Conservation (phyloP, 2,888 invertebrate genomes). For the Congeria kusceri region DNA sequence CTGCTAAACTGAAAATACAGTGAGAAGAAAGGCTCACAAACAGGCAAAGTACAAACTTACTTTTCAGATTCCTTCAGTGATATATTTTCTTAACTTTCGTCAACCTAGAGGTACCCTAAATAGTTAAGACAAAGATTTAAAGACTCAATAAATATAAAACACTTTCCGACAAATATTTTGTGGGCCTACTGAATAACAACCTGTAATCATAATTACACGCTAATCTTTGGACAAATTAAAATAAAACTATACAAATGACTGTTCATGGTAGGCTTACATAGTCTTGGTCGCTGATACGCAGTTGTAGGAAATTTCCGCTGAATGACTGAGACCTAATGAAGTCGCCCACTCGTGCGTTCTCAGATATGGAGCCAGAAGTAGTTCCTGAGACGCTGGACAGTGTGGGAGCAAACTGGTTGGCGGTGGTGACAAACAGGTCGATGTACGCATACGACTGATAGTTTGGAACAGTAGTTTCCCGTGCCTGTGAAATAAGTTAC, state of each 20-base stretch:
- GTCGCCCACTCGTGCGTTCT: slow-evolving; percentile 70
- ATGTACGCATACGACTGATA: slow-evolving; percentile 71
- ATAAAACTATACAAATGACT: too few relatives aligned
- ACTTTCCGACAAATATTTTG: too few relatives aligned
- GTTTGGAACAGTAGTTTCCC: slow-evolving; percentile 63
- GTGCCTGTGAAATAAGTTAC: slow-evolving; percentile 59
- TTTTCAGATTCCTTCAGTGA: too few relatives aligned
- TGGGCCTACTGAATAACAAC: too few relatives aligned
- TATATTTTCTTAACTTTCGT: too few relatives aligned
- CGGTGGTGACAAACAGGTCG: slow-evolving; percentile 64
- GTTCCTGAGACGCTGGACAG: slow-evolving; percentile 60
- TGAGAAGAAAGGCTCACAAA: not conserved
- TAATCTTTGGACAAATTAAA: too few relatives aligned
- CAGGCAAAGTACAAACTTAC: too few relatives aligned
- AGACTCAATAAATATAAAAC: too few relatives aligned
- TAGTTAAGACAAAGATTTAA: too few relatives aligned
- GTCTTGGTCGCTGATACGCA: slow-evolving; percentile 75
- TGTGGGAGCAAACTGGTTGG: slow-evolving; percentile 71
- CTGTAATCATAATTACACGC: too few relatives aligned
- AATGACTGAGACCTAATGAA: slow-evolving; percentile 50
- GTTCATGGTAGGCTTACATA: slow-evolving; percentile 67
- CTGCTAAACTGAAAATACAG: slow-evolving; percentile 28
- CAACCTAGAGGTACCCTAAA: too few relatives aligned
- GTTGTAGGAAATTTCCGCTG: slow-evolving; percentile 54
- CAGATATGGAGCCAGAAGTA: slow-evolving; percentile 72